phyloP scores from a whole-genome alignment of 2,888 invertebrate genomes.

The Amiota mariae region DNA sequence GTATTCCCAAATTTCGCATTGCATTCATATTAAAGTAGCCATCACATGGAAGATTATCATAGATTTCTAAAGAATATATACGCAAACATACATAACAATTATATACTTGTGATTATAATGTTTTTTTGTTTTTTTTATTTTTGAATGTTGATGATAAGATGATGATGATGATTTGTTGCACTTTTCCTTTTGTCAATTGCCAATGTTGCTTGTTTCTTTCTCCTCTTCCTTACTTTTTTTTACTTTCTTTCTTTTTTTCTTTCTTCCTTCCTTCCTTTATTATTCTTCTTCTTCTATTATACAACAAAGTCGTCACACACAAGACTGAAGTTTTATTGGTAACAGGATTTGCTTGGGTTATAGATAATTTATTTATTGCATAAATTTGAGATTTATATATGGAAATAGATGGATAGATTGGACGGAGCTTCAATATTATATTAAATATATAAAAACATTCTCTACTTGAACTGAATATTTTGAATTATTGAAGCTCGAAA shows the following conservation, averaged over 20 bases:
- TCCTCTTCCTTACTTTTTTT: neutral
- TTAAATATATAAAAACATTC: no score
- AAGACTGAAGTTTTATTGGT: no score
- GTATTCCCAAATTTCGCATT: conserved; percentile 72
- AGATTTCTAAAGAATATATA: conserved; percentile 63
- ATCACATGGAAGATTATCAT: conserved; percentile 72
- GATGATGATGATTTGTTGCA: neutral
- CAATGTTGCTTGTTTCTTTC: neutral
- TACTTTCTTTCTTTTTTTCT: neutral
- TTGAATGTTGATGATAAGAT: no score
- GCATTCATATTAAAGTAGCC: conserved; percentile 72
- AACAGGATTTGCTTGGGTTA: no score
- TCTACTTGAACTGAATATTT: no score
- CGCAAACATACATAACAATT: no score
- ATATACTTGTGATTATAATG: no score
- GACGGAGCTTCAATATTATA: neutral
- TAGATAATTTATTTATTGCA: no score
- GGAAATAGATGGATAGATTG: no score
- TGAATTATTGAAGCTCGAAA: neutral
- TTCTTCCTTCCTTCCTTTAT: neutral
- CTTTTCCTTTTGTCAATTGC: neutral
- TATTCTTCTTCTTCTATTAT: neutral
- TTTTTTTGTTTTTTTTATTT: no score
- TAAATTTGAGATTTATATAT: no score
- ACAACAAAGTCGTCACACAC: no score